A percentile compares a stretch with the other conserved stretches of the same genome.
Conservation (phyloP, 2,888 invertebrate genomes). For the Kryphioiulus occultus region DNA sequence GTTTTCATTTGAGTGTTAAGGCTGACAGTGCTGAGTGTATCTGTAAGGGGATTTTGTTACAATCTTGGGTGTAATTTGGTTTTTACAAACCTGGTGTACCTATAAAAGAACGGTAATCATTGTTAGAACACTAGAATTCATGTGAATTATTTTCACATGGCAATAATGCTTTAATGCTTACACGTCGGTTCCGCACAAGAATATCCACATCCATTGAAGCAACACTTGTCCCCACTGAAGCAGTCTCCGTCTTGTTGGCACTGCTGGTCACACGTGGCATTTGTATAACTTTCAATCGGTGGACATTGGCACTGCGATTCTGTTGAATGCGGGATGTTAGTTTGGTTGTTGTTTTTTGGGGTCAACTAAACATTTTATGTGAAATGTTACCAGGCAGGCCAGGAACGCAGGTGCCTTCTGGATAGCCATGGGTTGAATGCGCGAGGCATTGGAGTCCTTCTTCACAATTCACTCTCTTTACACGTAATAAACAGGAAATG, state of each 20-base stretch:
- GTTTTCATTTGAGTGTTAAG: too few relatives aligned
- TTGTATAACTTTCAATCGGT: constrained; percentile 61
- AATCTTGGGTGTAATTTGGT: neutral
- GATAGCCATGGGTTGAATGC: neutral
- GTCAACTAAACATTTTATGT: neutral
- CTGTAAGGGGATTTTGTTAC: neutral
- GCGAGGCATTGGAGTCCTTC: neutral
- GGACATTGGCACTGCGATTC: constrained; percentile 71
- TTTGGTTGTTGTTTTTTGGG: neutral
- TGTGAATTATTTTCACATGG: too few relatives aligned
- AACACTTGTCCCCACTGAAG: constrained; percentile 79
- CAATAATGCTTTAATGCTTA: constrained; percentile 17
- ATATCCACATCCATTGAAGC: constrained; percentile 77
- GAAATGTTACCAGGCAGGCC: neutral
- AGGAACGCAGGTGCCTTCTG: constrained; percentile 4
- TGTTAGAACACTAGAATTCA: neutral
- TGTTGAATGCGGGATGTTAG: neutral
- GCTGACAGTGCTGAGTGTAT: neutral
- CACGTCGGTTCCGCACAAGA: constrained; percentile 68
- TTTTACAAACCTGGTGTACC: neutral
- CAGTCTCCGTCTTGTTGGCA: constrained; percentile 86
- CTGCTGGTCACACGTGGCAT: constrained; percentile 71
- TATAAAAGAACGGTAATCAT: neutral
- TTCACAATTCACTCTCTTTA: constrained; percentile 8
- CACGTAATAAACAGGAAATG: neutral